Conservation (phyloP, 2,797 vertebrate genomes). For the Oreortyx pictus region DNA sequence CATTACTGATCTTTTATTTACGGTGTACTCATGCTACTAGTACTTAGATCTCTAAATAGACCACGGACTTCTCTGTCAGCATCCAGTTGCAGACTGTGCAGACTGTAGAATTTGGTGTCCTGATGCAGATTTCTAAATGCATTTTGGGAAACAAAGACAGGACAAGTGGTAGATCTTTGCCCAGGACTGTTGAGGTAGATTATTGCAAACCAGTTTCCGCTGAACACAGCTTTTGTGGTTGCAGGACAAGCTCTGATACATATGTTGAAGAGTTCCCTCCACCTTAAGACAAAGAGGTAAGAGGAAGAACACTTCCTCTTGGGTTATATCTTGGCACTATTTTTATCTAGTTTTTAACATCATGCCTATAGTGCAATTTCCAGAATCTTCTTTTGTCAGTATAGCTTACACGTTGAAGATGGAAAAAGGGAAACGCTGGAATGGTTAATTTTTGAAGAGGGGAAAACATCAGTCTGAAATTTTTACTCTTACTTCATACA, state of each 20-base stretch:
- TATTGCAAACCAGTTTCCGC: neutral
- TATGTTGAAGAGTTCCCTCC: slow-evolving; percentile 14
- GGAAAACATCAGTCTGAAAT: accelerated
- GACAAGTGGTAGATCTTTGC: neutral
- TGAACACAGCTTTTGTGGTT: slow-evolving; percentile 41
- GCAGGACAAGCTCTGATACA: slow-evolving; percentile 31
- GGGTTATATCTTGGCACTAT: neutral
- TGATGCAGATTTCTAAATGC: neutral
- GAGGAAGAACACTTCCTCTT: slow-evolving; percentile 56
- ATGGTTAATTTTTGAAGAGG: neutral
- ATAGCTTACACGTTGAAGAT: neutral
- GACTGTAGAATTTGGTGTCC: slow-evolving; percentile 2
- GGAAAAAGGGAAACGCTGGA: neutral
- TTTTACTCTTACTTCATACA: neutral
- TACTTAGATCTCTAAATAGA: neutral
- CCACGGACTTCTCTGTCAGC: neutral
- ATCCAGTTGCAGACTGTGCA: neutral
- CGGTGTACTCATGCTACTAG: neutral
- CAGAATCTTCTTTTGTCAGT: neutral
- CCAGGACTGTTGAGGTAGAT: neutral
- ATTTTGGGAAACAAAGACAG: neutral
- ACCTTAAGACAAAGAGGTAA: slow-evolving; percentile 26
- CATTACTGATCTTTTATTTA: neutral
- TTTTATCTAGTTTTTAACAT: neutral
- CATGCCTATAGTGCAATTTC: neutral